Evolutionary conservation across 2,113 vertebrate species (phyloP).

Genomic region (Apodemus sylvaticus): DNA sequence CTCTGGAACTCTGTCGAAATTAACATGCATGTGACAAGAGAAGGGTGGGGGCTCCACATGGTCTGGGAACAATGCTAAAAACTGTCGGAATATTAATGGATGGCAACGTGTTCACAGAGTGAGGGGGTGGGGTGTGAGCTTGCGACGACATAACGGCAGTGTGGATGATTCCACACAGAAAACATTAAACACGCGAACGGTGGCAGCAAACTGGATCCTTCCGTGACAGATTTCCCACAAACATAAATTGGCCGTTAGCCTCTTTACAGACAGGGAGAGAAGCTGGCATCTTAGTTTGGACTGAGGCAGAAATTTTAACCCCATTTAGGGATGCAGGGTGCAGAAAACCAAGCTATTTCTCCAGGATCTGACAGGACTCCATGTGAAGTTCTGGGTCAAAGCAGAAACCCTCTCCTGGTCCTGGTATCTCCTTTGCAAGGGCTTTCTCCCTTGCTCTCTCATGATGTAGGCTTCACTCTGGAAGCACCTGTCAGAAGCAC

Average conservation of each 20-base stretch:
- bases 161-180: not conserved
- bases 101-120: fast-evolving
- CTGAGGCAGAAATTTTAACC: not conserved
- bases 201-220: not conserved
- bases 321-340: not conserved
- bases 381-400: not conserved
- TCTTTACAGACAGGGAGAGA: not conserved
- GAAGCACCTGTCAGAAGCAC: fast-evolving
- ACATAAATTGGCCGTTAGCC: conserved; percentile 7
- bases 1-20: not conserved
- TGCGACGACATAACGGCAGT: not conserved
- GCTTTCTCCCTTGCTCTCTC: fast-evolving
- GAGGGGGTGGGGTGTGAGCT: not conserved
- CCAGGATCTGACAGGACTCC: fast-evolving
- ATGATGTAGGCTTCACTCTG: fast-evolving
- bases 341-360: not conserved
- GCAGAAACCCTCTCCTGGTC: fast-evolving
- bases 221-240: not conserved
- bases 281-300: not conserved
- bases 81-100: not conserved
- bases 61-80: not conserved
- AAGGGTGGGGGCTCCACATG: not conserved
- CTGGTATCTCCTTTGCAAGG: not conserved
- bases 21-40: too few species aligned
- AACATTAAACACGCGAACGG: not conserved